A percentile compares a stretch with the other conserved stretches of the same genome.
phyloP scores from a whole-genome alignment of 2,888 invertebrate genomes.

The Pandemis corylana region DNA sequence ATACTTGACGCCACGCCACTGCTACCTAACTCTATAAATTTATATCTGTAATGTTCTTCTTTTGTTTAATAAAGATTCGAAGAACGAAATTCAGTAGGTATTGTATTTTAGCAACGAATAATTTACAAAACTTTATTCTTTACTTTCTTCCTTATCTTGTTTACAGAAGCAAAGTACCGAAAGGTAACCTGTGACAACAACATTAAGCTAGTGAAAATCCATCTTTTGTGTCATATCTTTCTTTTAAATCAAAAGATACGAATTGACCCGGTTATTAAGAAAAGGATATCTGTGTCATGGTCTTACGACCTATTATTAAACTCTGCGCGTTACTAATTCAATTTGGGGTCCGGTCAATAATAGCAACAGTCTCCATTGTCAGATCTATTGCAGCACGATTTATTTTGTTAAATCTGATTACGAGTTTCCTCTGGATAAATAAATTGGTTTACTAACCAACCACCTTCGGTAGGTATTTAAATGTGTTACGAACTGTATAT shows the following conservation, averaged over 20 bases:
- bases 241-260: slow-evolving; percentile 1
- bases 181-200: background rate
- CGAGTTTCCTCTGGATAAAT: slow-evolving; percentile 17
- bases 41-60: too few relatives aligned
- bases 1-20: too few relatives aligned
- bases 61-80: too few relatives aligned
- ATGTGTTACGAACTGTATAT: slow-evolving; percentile 14
- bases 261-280: slow-evolving; percentile 17
- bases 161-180: background rate
- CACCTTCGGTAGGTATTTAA: slow-evolving; percentile 1
- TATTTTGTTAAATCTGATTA: slow-evolving; percentile 18
- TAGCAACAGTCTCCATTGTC: slow-evolving; percentile 17
- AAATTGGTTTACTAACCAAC: background rate
- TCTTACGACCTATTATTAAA: slow-evolving; percentile 22
- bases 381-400: slow-evolving; percentile 19
- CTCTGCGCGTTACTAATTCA: slow-evolving; percentile 19
- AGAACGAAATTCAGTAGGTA: background rate
- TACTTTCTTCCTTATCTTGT: background rate
- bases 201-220: background rate
- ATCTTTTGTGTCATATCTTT: background rate
- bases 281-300: slow-evolving; percentile 37
- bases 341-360: slow-evolving; percentile 33
- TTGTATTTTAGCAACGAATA: background rate
- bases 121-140: background rate
- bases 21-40: too few relatives aligned